A percentile compares a stretch with the other conserved stretches of the same genome.
Evolutionary conservation across 2,888 invertebrate species (phyloP).

Genomic region (Hemaris fuciformis): DNA sequence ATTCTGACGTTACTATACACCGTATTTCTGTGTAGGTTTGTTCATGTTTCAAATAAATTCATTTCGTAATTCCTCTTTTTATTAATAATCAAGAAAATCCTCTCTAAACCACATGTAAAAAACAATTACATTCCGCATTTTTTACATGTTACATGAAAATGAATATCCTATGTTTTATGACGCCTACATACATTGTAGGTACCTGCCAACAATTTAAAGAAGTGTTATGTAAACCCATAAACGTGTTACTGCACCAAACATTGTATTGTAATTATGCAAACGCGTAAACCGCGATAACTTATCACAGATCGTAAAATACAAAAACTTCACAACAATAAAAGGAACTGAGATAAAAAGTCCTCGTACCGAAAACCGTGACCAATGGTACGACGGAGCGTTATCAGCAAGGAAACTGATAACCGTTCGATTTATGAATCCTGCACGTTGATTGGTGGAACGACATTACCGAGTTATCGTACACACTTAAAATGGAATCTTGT

Average conservation of each 20-base stretch:
- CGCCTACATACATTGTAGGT: background rate
- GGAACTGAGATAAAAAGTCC: constrained; percentile 57
- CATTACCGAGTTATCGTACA: constrained; percentile 53
- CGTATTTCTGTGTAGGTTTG: background rate
- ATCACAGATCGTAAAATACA: constrained; percentile 56
- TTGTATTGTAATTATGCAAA: constrained; percentile 7
- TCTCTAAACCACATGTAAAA: no score
- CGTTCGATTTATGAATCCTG: constrained; percentile 68
- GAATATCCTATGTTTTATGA: background rate
- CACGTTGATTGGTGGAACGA: constrained; percentile 61
- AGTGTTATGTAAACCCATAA: constrained; percentile 10
- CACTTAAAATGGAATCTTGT: constrained; percentile 63
- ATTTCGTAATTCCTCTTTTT: no score
- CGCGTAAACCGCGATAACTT: constrained; percentile 44
- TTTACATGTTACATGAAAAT: background rate
- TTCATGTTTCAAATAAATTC: background rate
- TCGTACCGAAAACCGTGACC: constrained; percentile 74
- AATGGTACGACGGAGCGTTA: constrained; percentile 62
- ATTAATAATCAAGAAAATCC: no score
- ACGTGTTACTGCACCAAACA: background rate
- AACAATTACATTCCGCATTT: background rate
- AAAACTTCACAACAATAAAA: constrained; percentile 58
- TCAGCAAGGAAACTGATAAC: constrained; percentile 67
- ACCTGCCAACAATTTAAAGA: background rate
- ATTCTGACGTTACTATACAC: background rate